Evolutionary conservation across 2,113 vertebrate species (phyloP).

Genomic region (Epinephelus lanceolatus): DNA sequence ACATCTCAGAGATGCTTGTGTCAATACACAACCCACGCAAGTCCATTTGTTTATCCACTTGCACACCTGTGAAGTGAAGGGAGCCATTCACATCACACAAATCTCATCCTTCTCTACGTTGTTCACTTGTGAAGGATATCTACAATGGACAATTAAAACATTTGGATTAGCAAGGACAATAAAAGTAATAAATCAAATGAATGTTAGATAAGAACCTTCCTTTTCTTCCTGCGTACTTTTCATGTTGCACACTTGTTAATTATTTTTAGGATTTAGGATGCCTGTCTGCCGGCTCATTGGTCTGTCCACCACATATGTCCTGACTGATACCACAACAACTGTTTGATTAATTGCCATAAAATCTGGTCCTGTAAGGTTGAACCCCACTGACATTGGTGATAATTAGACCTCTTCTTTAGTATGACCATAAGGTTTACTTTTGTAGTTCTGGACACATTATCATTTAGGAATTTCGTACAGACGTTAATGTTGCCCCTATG

Average conservation of each 20-base stretch:
- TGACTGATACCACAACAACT: not conserved
- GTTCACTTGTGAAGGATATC: not conserved
- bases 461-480: no score
- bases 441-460: no score
- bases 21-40: not conserved
- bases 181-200: not conserved
- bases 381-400: no score
- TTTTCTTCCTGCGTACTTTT: not conserved
- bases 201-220: not conserved
- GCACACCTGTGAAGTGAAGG: not conserved
- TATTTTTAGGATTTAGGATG: not conserved
- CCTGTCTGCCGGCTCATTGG: not conserved
- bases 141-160: not conserved
- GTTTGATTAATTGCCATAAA: not conserved
- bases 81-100: not conserved
- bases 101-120: not conserved
- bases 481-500: no score
- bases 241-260: not conserved
- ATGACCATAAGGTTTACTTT: no score
- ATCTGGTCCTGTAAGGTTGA: not conserved
- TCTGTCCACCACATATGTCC: not conserved
- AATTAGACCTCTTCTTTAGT: no score
- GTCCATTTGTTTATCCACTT: not conserved
- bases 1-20: not conserved
- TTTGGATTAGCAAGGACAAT: not conserved